These are phyloP conservation scores for Drosophila lacicola DNA, from an alignment of 2,888 invertebrate genomes.

Conservation along the genomic window DNA sequence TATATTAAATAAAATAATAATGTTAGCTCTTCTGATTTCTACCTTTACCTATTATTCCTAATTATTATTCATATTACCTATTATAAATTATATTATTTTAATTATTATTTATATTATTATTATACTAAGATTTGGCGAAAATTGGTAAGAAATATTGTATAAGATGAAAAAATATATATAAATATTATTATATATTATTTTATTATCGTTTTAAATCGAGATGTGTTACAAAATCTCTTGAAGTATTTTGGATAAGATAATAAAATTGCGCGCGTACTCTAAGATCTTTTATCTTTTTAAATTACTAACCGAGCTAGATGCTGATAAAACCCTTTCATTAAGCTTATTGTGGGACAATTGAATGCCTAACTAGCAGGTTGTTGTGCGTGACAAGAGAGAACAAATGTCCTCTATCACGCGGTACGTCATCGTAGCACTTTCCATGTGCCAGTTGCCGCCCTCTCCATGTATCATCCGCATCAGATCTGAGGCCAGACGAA, in stretches of 20 bases:
- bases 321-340: neutral
- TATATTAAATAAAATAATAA: too few relatives aligned
- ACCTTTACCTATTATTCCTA: too few relatives aligned
- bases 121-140: too few relatives aligned
- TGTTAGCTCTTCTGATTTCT: too few relatives aligned
- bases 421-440: slow-evolving; percentile 7
- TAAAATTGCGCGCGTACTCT: neutral
- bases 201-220: too few relatives aligned
- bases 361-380: slow-evolving; percentile 4
- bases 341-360: neutral
- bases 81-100: neutral
- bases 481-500: neutral
- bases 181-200: too few relatives aligned
- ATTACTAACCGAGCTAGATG: neutral
- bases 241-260: neutral
- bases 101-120: too few relatives aligned
- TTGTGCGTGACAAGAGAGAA: too few relatives aligned
- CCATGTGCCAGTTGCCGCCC: neutral
- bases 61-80: neutral
- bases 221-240: too few relatives aligned
- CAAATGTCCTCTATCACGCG: neutral
- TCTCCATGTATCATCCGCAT: neutral
- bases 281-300: neutral
- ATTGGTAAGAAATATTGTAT: too few relatives aligned
- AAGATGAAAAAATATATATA: too few relatives aligned